Evolutionary conservation across 2,888 invertebrate genomes (phyloP).

Genomic region (Linnaemya vulpina): DNA sequence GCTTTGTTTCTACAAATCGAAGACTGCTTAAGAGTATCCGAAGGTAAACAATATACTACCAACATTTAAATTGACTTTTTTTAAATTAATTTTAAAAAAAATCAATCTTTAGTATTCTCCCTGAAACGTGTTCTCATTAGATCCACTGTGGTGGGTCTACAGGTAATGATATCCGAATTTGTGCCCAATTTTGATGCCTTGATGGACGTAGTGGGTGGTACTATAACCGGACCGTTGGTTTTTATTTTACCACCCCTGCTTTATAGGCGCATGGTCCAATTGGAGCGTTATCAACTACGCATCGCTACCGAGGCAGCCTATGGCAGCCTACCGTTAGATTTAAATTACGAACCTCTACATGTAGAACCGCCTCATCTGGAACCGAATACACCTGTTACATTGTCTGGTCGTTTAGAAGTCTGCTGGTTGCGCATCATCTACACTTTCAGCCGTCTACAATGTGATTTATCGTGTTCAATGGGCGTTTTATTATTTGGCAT

Average conservation of each 20-base stretch:
- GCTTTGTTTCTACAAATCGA: conserved; percentile 93
- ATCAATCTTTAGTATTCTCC: conserved; percentile 87
- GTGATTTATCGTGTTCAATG: conserved; percentile 84
- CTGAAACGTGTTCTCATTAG: conserved; percentile 88
- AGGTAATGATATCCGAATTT: conserved; percentile 90
- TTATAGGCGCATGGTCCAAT: conserved; percentile 87
- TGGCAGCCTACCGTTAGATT: conserved; percentile 79
- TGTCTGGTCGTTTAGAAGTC: conserved; percentile 53
- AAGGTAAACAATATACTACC: conserved; percentile 84
- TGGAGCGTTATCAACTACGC: conserved; percentile 82
- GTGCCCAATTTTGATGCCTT: conserved; percentile 94
- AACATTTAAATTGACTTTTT: neutral
- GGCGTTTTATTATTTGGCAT: conserved; percentile 86
- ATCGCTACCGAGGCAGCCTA: conserved; percentile 80
- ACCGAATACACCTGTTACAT: conserved; percentile 25
- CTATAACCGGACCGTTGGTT: conserved; percentile 91
- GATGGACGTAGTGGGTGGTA: conserved; percentile 93
- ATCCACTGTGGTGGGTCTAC: conserved; percentile 87
- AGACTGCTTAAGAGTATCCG: conserved; percentile 88
- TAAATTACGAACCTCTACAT: conserved; percentile 79
- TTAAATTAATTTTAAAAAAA: conserved; percentile 13
- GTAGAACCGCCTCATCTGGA: conserved; percentile 75
- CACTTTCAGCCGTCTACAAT: conserved; percentile 77
- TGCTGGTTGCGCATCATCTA: conserved; percentile 75
- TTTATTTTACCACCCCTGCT: conserved; percentile 93